Conservation (phyloP, 2,113 vertebrate species). For the Osmerus eperlanus region DNA sequence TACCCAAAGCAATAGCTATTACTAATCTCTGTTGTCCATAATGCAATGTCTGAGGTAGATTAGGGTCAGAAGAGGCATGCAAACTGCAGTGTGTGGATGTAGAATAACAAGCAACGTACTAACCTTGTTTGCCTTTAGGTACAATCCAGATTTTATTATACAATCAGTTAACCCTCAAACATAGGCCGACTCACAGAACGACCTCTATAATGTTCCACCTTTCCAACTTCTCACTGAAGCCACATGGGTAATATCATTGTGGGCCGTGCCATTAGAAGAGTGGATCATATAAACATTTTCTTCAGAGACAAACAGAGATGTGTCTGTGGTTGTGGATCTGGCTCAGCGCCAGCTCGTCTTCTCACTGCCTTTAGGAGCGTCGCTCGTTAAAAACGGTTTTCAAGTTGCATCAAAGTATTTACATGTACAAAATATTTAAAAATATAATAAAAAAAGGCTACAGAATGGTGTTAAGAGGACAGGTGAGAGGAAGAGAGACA, state of each 20-base stretch:
- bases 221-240: neutral
- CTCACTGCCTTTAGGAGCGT: neutral
- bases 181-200: neutral
- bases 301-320: slow-evolving; percentile 24
- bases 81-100: neutral
- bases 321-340: slow-evolving; percentile 13
- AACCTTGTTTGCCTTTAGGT: slow-evolving; percentile 20
- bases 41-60: no score
- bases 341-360: slow-evolving; percentile 13
- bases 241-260: slow-evolving; percentile 20
- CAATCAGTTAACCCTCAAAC: slow-evolving; percentile 53
- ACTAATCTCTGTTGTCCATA: no score
- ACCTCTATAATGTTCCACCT: no score
- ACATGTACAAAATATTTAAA: slow-evolving; percentile 44
- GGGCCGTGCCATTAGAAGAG: neutral
- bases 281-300: no score
- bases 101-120: neutral
- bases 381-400: slow-evolving; percentile 7
- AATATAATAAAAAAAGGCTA: slow-evolving; percentile 45
- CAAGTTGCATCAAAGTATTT: slow-evolving; percentile 63
- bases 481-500: neutral
- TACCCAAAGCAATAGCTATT: neutral
- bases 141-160: slow-evolving; percentile 63
- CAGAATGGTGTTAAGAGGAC: neutral
- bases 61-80: no score